phyloP scores from a whole-genome alignment of 2,113 vertebrate species.

The Dinomys branickii region DNA sequence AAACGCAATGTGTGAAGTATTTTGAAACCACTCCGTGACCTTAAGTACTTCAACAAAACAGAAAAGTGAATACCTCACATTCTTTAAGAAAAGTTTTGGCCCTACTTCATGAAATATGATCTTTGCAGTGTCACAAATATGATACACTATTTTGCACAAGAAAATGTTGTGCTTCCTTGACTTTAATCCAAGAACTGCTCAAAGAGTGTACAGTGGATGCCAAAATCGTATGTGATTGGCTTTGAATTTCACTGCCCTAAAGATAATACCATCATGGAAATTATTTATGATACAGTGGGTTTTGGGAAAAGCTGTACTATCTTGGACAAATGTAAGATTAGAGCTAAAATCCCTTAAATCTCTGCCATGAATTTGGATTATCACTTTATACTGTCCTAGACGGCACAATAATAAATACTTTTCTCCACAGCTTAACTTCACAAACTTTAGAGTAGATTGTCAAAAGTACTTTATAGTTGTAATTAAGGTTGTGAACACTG shows the following conservation, averaged over 20 bases:
- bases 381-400: neutral
- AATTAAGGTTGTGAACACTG: neutral
- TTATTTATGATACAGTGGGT: conserved; percentile 1
- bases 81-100: neutral
- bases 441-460: neutral
- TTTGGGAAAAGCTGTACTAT: conserved; percentile 18
- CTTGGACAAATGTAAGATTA: conserved; percentile 43
- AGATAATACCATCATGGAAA: conserved; percentile 10
- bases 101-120: neutral
- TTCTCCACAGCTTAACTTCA: neutral
- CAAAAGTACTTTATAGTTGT: neutral
- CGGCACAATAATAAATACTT: neutral
- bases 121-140: neutral
- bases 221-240: neutral
- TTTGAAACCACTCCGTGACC: neutral
- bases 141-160: neutral
- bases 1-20: neutral
- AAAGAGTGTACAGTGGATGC: neutral
- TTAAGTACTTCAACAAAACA: neutral
- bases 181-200: neutral
- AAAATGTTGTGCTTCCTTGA: neutral
- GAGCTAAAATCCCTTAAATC: neutral
- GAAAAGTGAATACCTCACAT: neutral
- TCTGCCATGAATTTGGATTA: neutral
- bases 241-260: neutral